phyloP scores from a whole-genome alignment of 1,140 invertebrate species.

The Sesamia nonagrioides region DNA sequence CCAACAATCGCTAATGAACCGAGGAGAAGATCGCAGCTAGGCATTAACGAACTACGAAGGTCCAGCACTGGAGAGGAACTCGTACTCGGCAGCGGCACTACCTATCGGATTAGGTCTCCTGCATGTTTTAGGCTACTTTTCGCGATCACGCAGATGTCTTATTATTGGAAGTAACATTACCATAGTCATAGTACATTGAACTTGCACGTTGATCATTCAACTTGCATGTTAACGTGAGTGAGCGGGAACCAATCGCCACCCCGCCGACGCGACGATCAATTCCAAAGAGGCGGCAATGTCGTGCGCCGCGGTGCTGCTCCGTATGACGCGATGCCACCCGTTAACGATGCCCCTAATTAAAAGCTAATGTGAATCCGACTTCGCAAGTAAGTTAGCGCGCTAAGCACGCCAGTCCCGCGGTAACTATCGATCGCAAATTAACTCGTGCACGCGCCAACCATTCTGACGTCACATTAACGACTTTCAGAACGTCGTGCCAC shows the following conservation, averaged over 20 bases:
- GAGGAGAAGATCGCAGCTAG: no score
- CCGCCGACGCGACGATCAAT: neutral
- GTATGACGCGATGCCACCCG: neutral
- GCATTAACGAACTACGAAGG: no score
- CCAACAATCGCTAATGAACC: no score
- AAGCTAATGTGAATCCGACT: constrained; percentile 34
- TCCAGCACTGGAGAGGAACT: no score
- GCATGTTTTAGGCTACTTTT: no score
- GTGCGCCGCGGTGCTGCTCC: neutral
- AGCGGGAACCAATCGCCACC: neutral
- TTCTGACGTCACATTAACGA: constrained; percentile 40
- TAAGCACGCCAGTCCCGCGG: neutral
- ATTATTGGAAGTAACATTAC: no score
- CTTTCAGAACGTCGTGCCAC: neutral
- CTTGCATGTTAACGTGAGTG: neutral
- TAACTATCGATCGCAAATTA: constrained; percentile 44
- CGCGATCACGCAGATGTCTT: no score
- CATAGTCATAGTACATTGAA: no score
- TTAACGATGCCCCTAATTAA: constrained; percentile 37
- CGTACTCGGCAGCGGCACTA: no score
- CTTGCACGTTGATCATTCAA: neutral
- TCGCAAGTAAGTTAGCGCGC: constrained; percentile 23
- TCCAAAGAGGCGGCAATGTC: neutral
- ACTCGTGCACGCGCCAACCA: constrained; percentile 31
- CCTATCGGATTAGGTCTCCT: no score